These are phyloP conservation scores for Limanda limanda DNA, from an alignment of 2,113 vertebrate genomes.

Conservation along the genomic window DNA sequence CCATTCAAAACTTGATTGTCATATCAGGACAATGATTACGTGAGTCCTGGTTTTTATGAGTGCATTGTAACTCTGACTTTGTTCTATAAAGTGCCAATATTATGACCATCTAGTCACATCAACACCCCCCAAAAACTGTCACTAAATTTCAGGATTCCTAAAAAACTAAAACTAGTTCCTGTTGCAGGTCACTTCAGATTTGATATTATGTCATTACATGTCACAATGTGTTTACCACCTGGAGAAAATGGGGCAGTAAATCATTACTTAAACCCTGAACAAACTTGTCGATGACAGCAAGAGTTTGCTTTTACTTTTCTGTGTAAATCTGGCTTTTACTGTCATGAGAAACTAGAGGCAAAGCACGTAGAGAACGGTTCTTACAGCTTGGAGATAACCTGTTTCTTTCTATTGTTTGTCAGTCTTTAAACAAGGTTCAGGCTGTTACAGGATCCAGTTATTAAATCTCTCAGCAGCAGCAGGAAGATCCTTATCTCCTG, in stretches of 20 bases:
- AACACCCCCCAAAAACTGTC: no score
- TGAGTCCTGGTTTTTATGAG: no score
- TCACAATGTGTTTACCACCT: neutral
- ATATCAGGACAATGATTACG: no score
- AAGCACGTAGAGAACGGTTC: neutral
- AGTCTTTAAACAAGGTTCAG: neutral
- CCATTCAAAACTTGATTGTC: no score
- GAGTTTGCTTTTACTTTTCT: neutral
- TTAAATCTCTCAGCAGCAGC: neutral
- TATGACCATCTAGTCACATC: neutral
- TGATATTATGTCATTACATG: neutral
- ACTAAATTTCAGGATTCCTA: neutral
- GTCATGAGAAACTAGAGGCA: neutral
- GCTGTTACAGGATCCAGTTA: neutral
- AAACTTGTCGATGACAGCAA: neutral
- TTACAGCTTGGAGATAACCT: neutral
- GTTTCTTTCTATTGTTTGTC: constrained; percentile 1
- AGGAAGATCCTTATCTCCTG: neutral
- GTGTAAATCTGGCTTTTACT: neutral
- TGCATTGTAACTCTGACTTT: no score
- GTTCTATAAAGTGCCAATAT: no score
- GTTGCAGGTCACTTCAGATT: constrained; percentile 1
- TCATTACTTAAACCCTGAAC: constrained; percentile 8
- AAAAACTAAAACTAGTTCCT: neutral
- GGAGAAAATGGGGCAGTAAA: constrained; percentile 15